Evolutionary conservation across 1,140 invertebrate genomes (phyloP).

Genomic region (Phymorhynchus buccinoides): DNA sequence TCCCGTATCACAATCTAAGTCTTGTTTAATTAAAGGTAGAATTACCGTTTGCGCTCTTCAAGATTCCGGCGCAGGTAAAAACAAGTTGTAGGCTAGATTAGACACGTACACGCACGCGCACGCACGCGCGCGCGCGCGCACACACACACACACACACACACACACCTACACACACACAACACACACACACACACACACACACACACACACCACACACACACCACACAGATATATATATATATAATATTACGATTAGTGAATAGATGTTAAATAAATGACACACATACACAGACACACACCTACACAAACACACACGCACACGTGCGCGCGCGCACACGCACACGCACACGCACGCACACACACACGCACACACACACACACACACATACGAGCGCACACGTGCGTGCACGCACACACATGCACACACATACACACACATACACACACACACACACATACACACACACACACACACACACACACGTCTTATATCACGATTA

Average conservation of each 20-base stretch:
- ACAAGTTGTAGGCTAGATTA: too few species aligned
- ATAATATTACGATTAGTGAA: too few species aligned
- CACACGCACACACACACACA: constrained; percentile 11
- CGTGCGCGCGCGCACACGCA: neutral
- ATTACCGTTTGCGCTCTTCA: too few species aligned
- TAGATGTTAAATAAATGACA: too few species aligned
- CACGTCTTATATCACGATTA: too few species aligned
- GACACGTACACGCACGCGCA: too few species aligned
- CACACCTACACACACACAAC: too few species aligned
- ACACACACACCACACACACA: neutral
- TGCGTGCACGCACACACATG: neutral
- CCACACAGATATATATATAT: too few species aligned
- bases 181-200: neutral
- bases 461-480: neutral
- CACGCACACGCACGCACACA: constrained; percentile 4
- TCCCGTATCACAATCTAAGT: too few species aligned
- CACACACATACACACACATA: neutral
- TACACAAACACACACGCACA: constrained; percentile 14
- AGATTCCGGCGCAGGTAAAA: too few species aligned
- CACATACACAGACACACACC: constrained; percentile 27
- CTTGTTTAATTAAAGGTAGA: too few species aligned
- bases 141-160: neutral
- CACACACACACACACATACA: constrained; percentile 5
- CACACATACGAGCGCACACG: neutral
- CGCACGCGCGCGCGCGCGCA: neutral